Conservation (phyloP, 1,140 invertebrate genomes). For the Lucilia cuprina region DNA sequence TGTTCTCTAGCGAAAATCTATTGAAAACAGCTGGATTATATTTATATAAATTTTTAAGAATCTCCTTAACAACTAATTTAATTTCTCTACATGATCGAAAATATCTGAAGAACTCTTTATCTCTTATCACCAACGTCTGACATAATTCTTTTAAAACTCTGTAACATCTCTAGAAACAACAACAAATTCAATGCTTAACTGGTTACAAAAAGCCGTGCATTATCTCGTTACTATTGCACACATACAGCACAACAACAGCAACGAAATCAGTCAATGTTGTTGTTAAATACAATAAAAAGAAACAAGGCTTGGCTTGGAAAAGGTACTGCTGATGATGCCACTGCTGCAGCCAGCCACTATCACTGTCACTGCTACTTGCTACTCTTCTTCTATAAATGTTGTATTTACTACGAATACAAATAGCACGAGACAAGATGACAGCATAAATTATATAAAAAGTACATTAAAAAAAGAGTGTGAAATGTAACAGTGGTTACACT, state of each 20-base stretch:
- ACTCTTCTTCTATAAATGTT: not conserved
- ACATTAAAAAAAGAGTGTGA: not conserved
- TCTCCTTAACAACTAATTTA: no score
- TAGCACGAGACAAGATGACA: constrained; percentile 13
- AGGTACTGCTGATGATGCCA: not conserved
- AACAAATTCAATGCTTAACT: not conserved
- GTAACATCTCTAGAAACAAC: not conserved
- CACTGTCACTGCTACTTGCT: not conserved
- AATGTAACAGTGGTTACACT: not conserved
- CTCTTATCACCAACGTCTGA: no score
- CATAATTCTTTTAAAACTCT: not conserved
- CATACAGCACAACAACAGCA: not conserved
- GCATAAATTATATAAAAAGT: not conserved
- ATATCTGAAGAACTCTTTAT: no score
- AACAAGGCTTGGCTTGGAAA: not conserved
- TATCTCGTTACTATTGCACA: not conserved
- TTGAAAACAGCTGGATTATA: no score
- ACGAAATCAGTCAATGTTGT: not conserved
- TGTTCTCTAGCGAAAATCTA: no score
- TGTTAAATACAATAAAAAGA: not conserved
- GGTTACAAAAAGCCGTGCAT: not conserved
- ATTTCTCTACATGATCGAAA: no score
- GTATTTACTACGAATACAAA: not conserved
- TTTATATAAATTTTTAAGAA: no score
- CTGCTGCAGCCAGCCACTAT: not conserved